Percentiles rank a stretch among this genome's conserved stretches.
Conservation (phyloP, 2,113 vertebrate genomes). For the Sceloporus undulatus region DNA sequence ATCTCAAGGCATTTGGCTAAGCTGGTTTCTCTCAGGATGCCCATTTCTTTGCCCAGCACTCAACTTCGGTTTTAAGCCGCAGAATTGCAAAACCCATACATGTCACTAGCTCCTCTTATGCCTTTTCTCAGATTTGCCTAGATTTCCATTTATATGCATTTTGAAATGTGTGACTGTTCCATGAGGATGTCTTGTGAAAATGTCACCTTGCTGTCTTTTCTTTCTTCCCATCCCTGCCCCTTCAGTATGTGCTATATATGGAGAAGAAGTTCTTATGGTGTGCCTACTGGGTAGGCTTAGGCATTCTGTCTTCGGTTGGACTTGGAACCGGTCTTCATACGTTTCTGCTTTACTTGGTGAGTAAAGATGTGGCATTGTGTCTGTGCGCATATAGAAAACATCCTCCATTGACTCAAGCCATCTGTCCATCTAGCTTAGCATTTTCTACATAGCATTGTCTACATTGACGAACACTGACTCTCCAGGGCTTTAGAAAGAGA, state of each 20-base stretch:
- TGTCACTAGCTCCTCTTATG: no score
- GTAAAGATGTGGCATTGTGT: conserved; percentile 6
- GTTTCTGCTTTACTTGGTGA: conserved; percentile 94
- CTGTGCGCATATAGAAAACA: no score
- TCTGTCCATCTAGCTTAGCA: no score
- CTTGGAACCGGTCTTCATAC: conserved; percentile 90
- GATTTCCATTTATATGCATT: neutral
- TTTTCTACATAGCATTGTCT: no score
- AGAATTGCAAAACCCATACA: neutral
- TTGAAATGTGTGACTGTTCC: neutral
- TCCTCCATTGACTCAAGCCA: no score
- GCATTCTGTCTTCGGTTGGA: conserved; percentile 89
- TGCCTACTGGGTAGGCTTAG: conserved; percentile 90
- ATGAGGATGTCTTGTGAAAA: neutral
- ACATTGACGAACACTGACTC: no score
- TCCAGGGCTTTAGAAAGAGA: no score
- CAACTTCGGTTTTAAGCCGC: neutral
- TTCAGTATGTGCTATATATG: conserved; percentile 85
- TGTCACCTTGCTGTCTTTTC: neutral
- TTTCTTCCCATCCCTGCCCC: conserved; percentile 12
- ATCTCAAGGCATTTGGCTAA: no score
- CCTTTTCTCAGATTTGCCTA: neutral
- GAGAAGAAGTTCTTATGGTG: conserved; percentile 90
- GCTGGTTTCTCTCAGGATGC: neutral
- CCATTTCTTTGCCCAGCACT: neutral